Evolutionary conservation across 2,888 invertebrate species (phyloP), one percentile per base, ranked within the genome.

Genomic region (Patella ulyssiponensis): DNA sequence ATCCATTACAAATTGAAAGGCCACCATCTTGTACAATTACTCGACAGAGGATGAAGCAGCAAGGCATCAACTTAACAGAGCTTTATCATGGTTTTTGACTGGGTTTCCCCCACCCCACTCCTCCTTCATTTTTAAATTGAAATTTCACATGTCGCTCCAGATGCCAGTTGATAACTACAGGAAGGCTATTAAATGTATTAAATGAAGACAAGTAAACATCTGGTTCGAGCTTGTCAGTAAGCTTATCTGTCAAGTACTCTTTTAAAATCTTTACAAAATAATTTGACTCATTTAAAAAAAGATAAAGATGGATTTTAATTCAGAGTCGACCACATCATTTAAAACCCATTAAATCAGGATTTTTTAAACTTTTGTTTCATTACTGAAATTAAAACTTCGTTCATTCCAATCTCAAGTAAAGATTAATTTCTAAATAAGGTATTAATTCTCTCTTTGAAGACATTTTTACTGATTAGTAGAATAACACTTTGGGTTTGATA

Each of bases 121-220:
- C 64, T 64, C 20, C 64, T 64, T 7, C 23, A 11, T 12, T 64
- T 64, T 64, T 23, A 64, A 64, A 64, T 64, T 64, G 64, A 64
- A 64, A 64, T 64, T 64, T 64, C 64, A 64, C 64, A 64, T 64
- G 64, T 64, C 23, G 64, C 23, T 23, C 11, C 64, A 64, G 64
- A 20, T 23, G 64, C 20, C 64, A 64, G 64, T 64, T 3, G 11
- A 23, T 23, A 64, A 14, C 64, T 23, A 23, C 64, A 64, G 64
- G 64, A 64, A 64, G 23, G 64, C 64, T 64, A 64, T 64, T 64
- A 64, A 64, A 64, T 64, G 64, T 23, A 64, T 64, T 64, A 64
- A 64, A 64, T 64, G 14, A 14, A 64, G 64, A 23, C 20, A 20
- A 23, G 64, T 64, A 23, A 64, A 64, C 64, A 64, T 64, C 64